These are phyloP conservation scores for Nannoperca obscura DNA, from an alignment of 2,797 vertebrate species.

Conservation along the genomic window DNA sequence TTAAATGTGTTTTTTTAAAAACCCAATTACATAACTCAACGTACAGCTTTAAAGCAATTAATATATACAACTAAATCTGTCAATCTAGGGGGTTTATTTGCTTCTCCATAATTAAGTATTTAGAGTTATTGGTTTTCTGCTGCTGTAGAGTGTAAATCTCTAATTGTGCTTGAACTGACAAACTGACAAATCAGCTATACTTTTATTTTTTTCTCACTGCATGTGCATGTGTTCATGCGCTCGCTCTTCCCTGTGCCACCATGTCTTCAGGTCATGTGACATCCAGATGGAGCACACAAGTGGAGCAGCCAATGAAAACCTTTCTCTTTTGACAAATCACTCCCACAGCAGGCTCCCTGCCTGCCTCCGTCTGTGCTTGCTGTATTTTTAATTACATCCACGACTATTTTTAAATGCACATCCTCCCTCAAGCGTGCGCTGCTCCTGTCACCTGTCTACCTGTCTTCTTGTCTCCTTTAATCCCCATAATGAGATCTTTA, in stretches of 20 bases:
- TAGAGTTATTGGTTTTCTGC: background rate
- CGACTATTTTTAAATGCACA: slow-evolving; percentile 74
- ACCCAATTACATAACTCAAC: background rate
- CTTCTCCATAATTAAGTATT: background rate
- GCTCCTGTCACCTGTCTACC: slow-evolving; percentile 59
- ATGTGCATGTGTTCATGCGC: slow-evolving; percentile 14
- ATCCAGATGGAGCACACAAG: slow-evolving; percentile 57
- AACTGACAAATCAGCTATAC: background rate
- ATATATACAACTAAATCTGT: background rate
- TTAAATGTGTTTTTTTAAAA: slow-evolving; percentile 29
- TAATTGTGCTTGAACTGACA: slow-evolving; percentile 12
- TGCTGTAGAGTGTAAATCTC: slow-evolving; percentile 13
- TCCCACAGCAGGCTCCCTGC: slow-evolving; percentile 29
- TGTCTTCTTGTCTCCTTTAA: slow-evolving; percentile 67
- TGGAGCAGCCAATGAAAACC: slow-evolving; percentile 67
- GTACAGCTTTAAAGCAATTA: background rate
- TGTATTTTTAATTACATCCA: slow-evolving; percentile 70
- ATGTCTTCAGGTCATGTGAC: slow-evolving; percentile 67
- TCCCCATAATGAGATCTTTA: slow-evolving; percentile 54
- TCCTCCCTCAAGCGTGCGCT: slow-evolving; percentile 32
- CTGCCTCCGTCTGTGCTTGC: slow-evolving; percentile 37
- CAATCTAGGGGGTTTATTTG: background rate
- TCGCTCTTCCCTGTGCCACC: slow-evolving; percentile 24
- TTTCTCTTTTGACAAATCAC: slow-evolving; percentile 40
- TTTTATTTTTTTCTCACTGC: background rate